Base-by-base conservation (phyloP, 2,888 invertebrate genomes). In the Caenorhabditis parvicauda region DNA sequence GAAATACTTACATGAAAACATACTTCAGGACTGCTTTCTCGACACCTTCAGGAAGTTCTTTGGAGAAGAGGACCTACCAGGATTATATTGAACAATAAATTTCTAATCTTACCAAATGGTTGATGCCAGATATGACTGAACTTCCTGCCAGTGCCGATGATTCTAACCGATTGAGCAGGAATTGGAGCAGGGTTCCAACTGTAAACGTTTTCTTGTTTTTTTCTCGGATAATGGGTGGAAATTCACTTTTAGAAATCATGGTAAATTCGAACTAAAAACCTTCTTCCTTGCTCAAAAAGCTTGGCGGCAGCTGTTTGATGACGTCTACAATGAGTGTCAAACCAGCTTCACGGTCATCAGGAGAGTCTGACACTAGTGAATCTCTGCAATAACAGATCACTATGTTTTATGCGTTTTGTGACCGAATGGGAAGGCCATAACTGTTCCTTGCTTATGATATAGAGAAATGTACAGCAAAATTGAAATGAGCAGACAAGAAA, bases 121-220 rank as follows among this genome's bases (percentile, higher is more conserved):
- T 64, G 17, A 77, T 54, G 21, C 63, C 75, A 17, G 54, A 39
- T 22, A 77, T 59, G 2, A 70, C 65, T 9, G 58, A 47, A 1
- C 67, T 68, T 17, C 60, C 64, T 22, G 58, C 59, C 7, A 67
- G 59, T n/a, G 64, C 76, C 24, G 70, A 64, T n/a, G 63, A 65
- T 22, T 77, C 74, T 5, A 77, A 49, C 9, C 65, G 56, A 38
- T 46, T 47, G 7, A 67, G 21, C 22, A 76, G 60, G 35, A 74
- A 76, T 7, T 69, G 38, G 24, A 77, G 42, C 4, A 76, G 61
- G 7, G 67, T 51, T 6, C 45, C 35, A 38, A 60, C 75, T 74
- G 47, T 54, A 68, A 68, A 48, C 5, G n/a, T n/a, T n/a, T n/a
- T n/a, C n/a, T n/a, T n/a, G n/a, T n/a, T n/a, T n/a, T n/a, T n/a